A percentile compares a stretch with the other conserved stretches of the same genome.
Conservation (phyloP, 2,888 invertebrate genomes). For the Drosophila mettleri region DNA sequence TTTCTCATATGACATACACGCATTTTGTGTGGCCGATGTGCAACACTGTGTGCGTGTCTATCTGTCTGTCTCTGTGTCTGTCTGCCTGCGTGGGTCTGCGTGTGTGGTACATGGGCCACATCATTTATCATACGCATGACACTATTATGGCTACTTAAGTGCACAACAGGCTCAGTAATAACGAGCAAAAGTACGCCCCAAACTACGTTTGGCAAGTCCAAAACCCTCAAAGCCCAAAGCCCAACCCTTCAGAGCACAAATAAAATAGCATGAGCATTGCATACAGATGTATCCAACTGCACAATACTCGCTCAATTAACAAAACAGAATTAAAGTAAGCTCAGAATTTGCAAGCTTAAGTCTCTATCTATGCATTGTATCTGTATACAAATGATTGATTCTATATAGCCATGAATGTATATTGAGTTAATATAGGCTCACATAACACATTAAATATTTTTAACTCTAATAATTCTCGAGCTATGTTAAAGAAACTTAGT, state of each 20-base stretch:
- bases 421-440: too few species aligned
- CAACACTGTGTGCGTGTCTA: background rate
- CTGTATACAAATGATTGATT: too few species aligned
- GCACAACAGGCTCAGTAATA: constrained; percentile 62
- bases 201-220: background rate
- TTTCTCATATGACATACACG: constrained; percentile 61
- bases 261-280: background rate
- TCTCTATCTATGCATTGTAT: background rate
- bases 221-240: constrained; percentile 3
- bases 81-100: constrained; percentile 13
- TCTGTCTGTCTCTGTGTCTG: background rate
- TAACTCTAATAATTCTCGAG: background rate
- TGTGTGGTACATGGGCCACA: constrained; percentile 56
- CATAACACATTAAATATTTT: background rate
- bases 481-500: background rate
- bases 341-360: too few species aligned
- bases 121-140: constrained; percentile 69
- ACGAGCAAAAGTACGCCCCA: constrained; percentile 41
- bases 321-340: background rate
- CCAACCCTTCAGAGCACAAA: constrained; percentile 2
- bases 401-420: too few species aligned
- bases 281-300: background rate
- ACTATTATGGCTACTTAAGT: constrained; percentile 69
- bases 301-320: background rate
- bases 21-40: constrained; percentile 58